Percentiles rank a stretch among this genome's conserved stretches.
Evolutionary conservation across 2,797 vertebrate species (phyloP).

Genomic region (Anguilla marmorata): DNA sequence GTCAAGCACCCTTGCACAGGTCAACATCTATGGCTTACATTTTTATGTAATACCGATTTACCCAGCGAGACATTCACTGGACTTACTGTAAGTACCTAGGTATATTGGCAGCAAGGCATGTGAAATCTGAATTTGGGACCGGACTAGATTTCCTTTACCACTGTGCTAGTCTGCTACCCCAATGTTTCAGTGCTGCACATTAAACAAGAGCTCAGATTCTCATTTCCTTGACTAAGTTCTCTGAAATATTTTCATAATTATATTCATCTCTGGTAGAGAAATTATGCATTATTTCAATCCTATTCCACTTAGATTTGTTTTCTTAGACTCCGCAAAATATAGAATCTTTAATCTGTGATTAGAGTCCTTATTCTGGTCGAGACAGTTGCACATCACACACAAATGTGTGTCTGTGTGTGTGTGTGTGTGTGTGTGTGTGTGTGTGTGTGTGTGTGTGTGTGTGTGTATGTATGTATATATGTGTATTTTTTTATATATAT

Average conservation of each 20-base stretch:
- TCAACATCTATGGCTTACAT: not conserved
- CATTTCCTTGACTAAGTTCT: not conserved
- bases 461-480: no score
- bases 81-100: not conserved
- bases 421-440: not conserved
- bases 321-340: slow-evolving; percentile 15
- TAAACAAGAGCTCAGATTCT: not conserved
- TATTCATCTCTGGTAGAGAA: slow-evolving; percentile 23
- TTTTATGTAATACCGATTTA: not conserved
- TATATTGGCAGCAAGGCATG: not conserved
- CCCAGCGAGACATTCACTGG: not conserved
- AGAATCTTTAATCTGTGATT: not conserved
- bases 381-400: not conserved
- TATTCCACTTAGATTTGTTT: slow-evolving; percentile 1
- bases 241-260: not conserved
- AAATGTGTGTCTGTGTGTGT: no score
- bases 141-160: not conserved
- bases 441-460: no score
- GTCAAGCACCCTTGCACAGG: not conserved
- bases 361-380: not conserved
- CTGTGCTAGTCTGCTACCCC: not conserved
- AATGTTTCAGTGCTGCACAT: not conserved
- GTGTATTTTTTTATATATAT: no score
- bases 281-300: not conserved
- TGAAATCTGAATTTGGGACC: not conserved